Conservation (phyloP, 2,888 invertebrate species). For the Xanthia togata region DNA sequence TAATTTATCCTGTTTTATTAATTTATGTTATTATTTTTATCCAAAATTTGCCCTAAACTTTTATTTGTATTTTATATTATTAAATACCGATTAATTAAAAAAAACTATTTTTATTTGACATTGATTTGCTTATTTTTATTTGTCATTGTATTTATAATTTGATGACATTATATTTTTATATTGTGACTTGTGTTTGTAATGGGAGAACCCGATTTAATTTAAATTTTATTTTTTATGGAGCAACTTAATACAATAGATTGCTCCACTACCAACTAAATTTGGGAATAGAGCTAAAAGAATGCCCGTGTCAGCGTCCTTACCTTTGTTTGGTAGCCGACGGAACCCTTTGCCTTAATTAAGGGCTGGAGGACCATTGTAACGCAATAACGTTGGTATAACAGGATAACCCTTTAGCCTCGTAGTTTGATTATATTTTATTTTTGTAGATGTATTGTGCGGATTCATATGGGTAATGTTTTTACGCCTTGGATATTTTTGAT, state of each 20-base stretch:
- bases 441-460: conserved; percentile 26
- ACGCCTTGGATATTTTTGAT: not conserved
- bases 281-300: not conserved
- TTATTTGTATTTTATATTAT: too few species aligned
- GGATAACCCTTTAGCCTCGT: conserved; percentile 44
- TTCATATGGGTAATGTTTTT: conserved; percentile 21
- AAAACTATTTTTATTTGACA: too few species aligned
- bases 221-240: too few species aligned
- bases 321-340: conserved; percentile 19
- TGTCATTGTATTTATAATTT: too few species aligned
- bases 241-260: not conserved
- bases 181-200: too few species aligned
- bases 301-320: conserved; percentile 8
- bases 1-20: too few species aligned
- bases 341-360: conserved; percentile 58
- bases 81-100: too few species aligned
- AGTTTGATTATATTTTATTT: conserved; percentile 55
- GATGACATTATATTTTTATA: too few species aligned
- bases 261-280: not conserved
- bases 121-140: too few species aligned
- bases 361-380: conserved; percentile 49
- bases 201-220: too few species aligned
- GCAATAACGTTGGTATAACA: conserved; percentile 49
- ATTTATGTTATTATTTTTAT: too few species aligned
- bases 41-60: too few species aligned